Evolutionary conservation across 2,888 invertebrate genomes (phyloP).

Genomic region (Rugalucina vietnamica): DNA sequence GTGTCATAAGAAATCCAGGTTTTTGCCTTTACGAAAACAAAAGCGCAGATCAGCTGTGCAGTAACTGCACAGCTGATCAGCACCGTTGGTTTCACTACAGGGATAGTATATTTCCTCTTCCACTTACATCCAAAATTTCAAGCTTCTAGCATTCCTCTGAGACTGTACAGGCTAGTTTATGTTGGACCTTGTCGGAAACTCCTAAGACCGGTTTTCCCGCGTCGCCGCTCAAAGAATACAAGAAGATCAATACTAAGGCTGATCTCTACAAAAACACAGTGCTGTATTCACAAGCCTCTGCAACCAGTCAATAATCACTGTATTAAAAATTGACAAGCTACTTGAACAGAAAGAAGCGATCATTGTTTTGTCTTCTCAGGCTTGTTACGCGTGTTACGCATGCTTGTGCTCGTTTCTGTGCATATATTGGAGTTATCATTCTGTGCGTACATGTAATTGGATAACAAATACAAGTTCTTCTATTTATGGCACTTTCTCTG

Average conservation of each 20-base stretch:
- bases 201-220: no score
- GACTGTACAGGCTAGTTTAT: no score
- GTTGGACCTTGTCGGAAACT: no score
- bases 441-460: not conserved
- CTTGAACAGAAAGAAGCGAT: not conserved
- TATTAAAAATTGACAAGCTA: constrained; percentile 16
- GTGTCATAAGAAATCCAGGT: no score
- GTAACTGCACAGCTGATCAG: no score
- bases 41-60: no score
- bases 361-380: not conserved
- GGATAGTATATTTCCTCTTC: no score
- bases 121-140: no score
- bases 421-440: constrained; percentile 5
- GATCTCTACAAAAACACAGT: constrained; percentile 44
- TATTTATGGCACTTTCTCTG: not conserved
- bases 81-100: no score
- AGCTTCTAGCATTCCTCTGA: no score
- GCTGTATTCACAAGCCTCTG: constrained; percentile 1
- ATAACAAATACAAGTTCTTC: not conserved
- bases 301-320: constrained; percentile 3
- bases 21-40: no score
- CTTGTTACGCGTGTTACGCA: not conserved
- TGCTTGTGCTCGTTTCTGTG: not conserved
- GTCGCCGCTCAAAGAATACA: no score
- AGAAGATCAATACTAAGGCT: constrained; percentile 36